Evolutionary conservation across 2,888 invertebrate species (phyloP).

Genomic region (Phengaris alcon): DNA sequence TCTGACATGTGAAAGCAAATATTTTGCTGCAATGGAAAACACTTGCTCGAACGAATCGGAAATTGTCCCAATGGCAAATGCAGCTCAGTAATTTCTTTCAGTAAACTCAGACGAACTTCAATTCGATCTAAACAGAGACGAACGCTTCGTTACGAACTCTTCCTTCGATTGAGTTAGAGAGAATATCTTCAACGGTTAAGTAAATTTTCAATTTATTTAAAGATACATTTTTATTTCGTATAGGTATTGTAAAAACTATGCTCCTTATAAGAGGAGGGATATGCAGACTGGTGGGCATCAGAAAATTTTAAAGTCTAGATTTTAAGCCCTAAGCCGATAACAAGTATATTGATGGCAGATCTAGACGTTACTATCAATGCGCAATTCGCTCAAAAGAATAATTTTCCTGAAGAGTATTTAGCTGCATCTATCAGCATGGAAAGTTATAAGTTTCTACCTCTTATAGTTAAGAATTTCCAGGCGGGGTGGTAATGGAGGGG

Average conservation of each 20-base stretch:
- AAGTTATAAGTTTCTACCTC: no score
- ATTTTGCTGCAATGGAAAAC: not conserved
- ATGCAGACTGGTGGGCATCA: no score
- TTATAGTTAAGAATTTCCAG: no score
- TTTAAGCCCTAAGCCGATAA: no score
- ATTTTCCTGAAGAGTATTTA: no score
- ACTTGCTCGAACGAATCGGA: not conserved
- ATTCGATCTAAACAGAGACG: not conserved
- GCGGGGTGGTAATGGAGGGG: no score
- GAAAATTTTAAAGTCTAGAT: no score
- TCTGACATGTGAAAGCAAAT: not conserved
- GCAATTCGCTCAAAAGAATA: no score
- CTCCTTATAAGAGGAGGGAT: no score
- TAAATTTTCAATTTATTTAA: not conserved
- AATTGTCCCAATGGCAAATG: not conserved
- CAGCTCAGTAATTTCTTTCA: constrained; percentile 2
- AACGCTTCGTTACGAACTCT: not conserved
- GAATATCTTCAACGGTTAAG: not conserved
- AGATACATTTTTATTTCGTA: not conserved
- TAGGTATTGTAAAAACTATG: not conserved
- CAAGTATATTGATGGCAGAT: no score
- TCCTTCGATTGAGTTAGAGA: not conserved
- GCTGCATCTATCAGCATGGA: no score
- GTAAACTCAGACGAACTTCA: constrained; percentile 5
- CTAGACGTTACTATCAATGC: no score